Evolutionary conservation across 2,797 vertebrate species (phyloP), one percentile per base, ranked within the genome.

Genomic region (Clarias pachynema): DNA sequence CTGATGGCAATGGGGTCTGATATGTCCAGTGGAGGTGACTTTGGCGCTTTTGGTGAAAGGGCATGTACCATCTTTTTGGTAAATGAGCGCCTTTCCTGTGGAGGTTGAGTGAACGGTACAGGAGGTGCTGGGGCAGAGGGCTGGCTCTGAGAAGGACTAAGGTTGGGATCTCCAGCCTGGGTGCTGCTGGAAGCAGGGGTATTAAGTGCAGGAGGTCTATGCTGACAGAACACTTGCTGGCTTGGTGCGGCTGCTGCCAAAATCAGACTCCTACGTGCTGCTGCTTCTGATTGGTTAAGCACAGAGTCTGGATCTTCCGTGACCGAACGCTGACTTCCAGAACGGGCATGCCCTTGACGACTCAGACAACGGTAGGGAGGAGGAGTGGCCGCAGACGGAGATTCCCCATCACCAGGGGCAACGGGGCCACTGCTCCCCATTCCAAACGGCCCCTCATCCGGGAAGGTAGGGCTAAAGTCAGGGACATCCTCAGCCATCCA

Each of bases 1-100:
- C 94, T 95, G 68, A 96, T 93, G 26, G 95, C 91, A 69, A 95
- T 85, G 4, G 95, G 94, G 86, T 95, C 93, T 0, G 94, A 95
- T 85, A 96, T 95, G 84, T 95, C 94, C 89, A 94, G 89, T 37
- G 93, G 90, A 18, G 82, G 92, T 8, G 93, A 87, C 89, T 93
- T 89, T 89, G 91, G 87, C 57, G 90, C 79, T 89, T 88, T 85
- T 81, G 90, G 88, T 75, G 78, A 94, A 87, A 88, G 87, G 80
- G 88, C 91, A 62, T 93, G 89, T 22, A 91, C 91, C 87, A 93
- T 40, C 87, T 92, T 93, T 63, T 91, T 89, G 26, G 93, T 93
- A 86, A 93, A 93, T 29, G 93, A 93, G 12, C 90, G 90, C 77
- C 86, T 90, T 87, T 92, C 92, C n/a, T 87, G 91, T 12, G 88